A percentile compares a stretch with the other conserved stretches of the same genome.
Evolutionary conservation across 2,113 vertebrate genomes (phyloP).

Genomic region (Apteryx owenii): DNA sequence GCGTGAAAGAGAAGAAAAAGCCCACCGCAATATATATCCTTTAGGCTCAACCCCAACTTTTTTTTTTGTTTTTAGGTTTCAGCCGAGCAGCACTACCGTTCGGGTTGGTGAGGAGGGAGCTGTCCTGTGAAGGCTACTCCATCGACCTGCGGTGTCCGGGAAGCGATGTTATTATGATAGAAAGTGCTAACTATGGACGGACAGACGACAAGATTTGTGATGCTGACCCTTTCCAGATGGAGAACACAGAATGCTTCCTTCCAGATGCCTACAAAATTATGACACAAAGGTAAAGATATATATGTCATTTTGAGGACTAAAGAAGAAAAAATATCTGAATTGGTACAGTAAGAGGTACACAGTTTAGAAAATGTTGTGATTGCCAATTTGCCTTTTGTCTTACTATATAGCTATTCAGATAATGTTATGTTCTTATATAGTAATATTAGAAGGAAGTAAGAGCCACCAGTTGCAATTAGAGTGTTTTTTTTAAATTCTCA

Average conservation of each 20-base stretch:
- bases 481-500: background rate
- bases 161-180: slow-evolving; percentile 99
- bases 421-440: background rate
- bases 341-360: background rate
- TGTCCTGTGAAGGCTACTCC: slow-evolving; percentile 98
- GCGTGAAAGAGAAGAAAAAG: background rate
- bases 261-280: slow-evolving; percentile 99
- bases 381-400: background rate
- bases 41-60: background rate
- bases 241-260: slow-evolving; percentile 99
- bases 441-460: background rate
- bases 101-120: slow-evolving; percentile 94
- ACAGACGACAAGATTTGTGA: slow-evolving; percentile 99
- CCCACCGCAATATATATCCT: background rate
- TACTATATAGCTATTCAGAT: background rate
- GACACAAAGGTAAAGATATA: slow-evolving; percentile 91
- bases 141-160: slow-evolving; percentile 98
- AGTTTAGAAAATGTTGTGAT: background rate
- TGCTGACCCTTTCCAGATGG: slow-evolving; percentile 99
- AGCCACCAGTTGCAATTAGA: background rate
- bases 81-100: slow-evolving; percentile 95
- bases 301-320: background rate
- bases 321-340: background rate
- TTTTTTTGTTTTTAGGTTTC: slow-evolving; percentile 83
- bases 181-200: slow-evolving; percentile 97